Evolutionary conservation across 2,113 vertebrate genomes (phyloP).

Genomic region (Daubentonia madagascariensis): DNA sequence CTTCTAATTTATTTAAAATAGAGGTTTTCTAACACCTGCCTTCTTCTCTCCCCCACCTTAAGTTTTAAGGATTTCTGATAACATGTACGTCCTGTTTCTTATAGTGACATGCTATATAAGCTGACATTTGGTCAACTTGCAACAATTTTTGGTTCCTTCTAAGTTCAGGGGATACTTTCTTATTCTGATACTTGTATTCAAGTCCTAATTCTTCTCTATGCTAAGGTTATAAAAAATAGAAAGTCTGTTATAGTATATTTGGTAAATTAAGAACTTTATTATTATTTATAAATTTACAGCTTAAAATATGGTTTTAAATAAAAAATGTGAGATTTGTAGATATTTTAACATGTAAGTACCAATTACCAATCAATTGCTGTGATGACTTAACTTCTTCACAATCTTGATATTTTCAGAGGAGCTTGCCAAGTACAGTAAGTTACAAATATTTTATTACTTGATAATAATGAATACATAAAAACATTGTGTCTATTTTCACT

Average conservation of each 20-base stretch:
- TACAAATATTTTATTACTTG: not conserved
- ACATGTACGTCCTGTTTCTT: not conserved
- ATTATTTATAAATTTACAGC: not conserved
- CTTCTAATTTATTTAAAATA: not conserved
- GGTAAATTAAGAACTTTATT: not conserved
- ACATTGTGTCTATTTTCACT: not conserved
- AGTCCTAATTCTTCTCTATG: not conserved
- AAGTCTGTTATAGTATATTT: not conserved
- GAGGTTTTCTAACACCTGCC: not conserved
- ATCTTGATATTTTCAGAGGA: not conserved
- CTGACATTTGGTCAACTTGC: not conserved
- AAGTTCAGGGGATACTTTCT: not conserved
- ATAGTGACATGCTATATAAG: not conserved
- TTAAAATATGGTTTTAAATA: not conserved
- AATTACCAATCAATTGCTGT: not conserved
- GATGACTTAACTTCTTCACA: not conserved
- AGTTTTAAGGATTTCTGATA: not conserved
- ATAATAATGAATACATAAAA: not conserved
- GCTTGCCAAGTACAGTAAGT: not conserved
- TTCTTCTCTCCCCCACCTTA: accelerated
- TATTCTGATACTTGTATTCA: not conserved
- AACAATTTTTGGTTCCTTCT: not conserved
- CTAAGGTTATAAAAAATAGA: not conserved
- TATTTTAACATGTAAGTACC: not conserved
- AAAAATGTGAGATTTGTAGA: not conserved